A percentile compares a stretch with the other conserved stretches of the same genome.
These are phyloP conservation scores for Idaea biselata DNA, from an alignment of 2,888 invertebrate genomes.

Conservation along the genomic window DNA sequence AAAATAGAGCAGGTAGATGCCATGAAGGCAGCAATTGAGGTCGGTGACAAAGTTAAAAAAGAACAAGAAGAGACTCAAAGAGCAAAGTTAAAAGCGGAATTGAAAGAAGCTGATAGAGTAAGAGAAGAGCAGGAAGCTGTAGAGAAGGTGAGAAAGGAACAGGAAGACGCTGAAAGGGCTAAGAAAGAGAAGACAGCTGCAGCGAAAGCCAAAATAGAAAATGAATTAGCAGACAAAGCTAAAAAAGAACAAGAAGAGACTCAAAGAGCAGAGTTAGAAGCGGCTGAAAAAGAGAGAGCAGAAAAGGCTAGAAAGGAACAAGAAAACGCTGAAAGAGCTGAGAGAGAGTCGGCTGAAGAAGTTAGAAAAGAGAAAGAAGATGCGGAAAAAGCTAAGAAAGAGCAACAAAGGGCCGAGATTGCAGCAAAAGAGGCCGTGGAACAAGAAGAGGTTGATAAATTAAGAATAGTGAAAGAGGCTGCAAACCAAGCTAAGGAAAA, in stretches of 20 bases:
- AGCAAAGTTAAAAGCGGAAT: slow-evolving; percentile 1
- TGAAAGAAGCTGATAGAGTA: slow-evolving; percentile 6
- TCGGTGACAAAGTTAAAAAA: not conserved
- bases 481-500: slow-evolving; percentile 11
- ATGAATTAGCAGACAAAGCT: slow-evolving; percentile 7
- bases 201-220: slow-evolving; percentile 20
- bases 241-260: slow-evolving; percentile 6
- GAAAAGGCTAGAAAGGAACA: slow-evolving; percentile 1
- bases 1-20: slow-evolving; percentile 9
- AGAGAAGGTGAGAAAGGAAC: slow-evolving; percentile 16
- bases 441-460: slow-evolving; percentile 6
- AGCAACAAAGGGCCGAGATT: slow-evolving; percentile 7
- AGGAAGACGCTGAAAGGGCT: slow-evolving; percentile 5
- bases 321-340: slow-evolving; percentile 3
- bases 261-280: slow-evolving; percentile 8
- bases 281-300: slow-evolving; percentile 5
- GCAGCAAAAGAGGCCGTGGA: slow-evolving; percentile 2
- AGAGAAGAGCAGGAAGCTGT: slow-evolving; percentile 14
- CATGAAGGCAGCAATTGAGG: slow-evolving; percentile 7
- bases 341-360: slow-evolving; percentile 14
- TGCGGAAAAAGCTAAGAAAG: slow-evolving; percentile 4
- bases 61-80: slow-evolving; percentile 2
- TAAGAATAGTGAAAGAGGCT: slow-evolving; percentile 16
- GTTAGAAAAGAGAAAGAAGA: slow-evolving; percentile 11
- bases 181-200: slow-evolving; percentile 12